Evolutionary conservation across 2,797 vertebrate species (phyloP), one percentile per base, ranked within the genome.

Genomic region (Mionectes olivaceus): DNA sequence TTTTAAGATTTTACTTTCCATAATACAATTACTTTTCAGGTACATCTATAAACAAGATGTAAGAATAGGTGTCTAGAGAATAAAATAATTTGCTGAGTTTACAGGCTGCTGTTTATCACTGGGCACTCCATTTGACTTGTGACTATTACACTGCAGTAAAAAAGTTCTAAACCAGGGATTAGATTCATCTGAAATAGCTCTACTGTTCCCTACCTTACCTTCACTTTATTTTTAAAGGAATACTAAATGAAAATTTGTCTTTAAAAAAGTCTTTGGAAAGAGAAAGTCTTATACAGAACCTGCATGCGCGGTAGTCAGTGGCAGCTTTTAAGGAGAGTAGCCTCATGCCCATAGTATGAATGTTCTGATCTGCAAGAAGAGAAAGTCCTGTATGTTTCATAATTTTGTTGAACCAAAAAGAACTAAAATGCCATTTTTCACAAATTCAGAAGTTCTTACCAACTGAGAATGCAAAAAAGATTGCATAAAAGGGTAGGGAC

Each of bases 51-150:
- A 81, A 94, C 64, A 47, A 33, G 35, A 19, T 60, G 23, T 90
- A 90, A 85, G 73, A 95, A 61, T 35, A 37, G 28, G 35, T 9
- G 46, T 89, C 63, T 92, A 77, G 33, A 56, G 35, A 47, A 61
- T 27, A 83, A 65, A 95, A 85, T 69, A 32, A 64, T 63, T 92
- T 95, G 39, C 47, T 70, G n/a, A 78, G 47, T 91, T 95, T 90
- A 93, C 82, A 85, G 61, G 32, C 25, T 6, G 2, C 49, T 14
- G 35, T 56, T 95, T 68, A 44, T 91, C 43, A 89, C 11, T 89
- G 77, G 89, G 74, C 57, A 87, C 18, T 82, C 63, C 41, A 61
- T 89, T 85, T 89, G 43, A 85, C 47, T 94, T 95, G 71, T 56
- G 89, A 61, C 49, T 69, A 41, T 35, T 59, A 25, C 24, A 37